Base-by-base conservation (phyloP, 2,113 vertebrate genomes). In the Merops nubicus region DNA sequence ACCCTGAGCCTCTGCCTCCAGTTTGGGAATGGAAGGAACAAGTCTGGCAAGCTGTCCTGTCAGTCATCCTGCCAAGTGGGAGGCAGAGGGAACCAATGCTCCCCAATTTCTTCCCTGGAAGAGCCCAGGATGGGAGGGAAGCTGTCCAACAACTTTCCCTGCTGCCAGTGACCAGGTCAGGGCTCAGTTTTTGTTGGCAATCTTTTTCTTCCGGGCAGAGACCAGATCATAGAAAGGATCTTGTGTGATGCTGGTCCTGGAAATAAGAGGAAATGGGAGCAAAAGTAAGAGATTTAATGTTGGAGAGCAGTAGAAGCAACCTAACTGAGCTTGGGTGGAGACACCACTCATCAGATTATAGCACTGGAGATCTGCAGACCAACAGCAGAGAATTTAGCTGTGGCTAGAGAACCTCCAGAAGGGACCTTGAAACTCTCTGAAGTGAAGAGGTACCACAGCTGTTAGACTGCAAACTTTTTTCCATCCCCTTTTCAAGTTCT, bases 141-240 rank as follows among this genome's bases (percentile, higher is more conserved):
- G 77, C 23, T 90, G 78, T 69, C 59, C 83, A 91, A 43, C 15
- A 65, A 48, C 54, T 60, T 40, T 81, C 89, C 68, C 20, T 17
- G 28, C 33, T 45, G 60, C 31, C 9, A 36, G 29, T 57, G 20
- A 28, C 36, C 36, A 8, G 43, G 48, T 17, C 16, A 40, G 8
- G 5, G 38, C 17, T 98, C 95, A 98, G 43, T 98, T 98, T 94
- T 98, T 98, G 94, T 96, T 98, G 95, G 99, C 98, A n/a, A 99
- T 98, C 96, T 99, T 99, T 97, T 98, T 99, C 97, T 99, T 99
- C 64, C 99, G 98, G 29, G 99, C 97, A 13, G 99, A 98, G 31
- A 99, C 98, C 85, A 99, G 97, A 94, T 99, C 99, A 14, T 99
- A 99, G 98, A 99, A 99, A 9, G 99, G 99, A 88, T 99, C 98